Percentiles rank a stretch among this genome's conserved stretches.
Evolutionary conservation across 2,113 vertebrate genomes (phyloP).

Genomic region (Apus apus): DNA sequence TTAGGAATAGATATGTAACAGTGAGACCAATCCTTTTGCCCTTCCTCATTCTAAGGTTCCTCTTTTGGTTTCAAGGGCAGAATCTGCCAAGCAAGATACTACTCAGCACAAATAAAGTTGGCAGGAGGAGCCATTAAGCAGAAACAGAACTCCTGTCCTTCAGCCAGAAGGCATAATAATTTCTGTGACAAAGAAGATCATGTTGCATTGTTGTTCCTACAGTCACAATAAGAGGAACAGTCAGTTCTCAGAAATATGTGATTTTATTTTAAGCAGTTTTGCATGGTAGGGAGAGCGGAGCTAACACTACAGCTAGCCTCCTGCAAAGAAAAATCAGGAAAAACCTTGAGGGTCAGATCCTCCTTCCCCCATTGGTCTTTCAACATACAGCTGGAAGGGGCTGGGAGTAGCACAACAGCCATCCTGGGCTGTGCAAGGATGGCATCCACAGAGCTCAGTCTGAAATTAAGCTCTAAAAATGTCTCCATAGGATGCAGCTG

Average conservation of each 20-base stretch:
- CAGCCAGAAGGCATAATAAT: slow-evolving; percentile 6
- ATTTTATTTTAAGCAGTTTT: slow-evolving; percentile 48
- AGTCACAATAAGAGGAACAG: slow-evolving; percentile 43
- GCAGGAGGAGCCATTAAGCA: slow-evolving; percentile 49
- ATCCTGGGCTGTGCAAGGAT: not conserved
- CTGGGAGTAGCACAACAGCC: not conserved
- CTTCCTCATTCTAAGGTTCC: slow-evolving; percentile 43
- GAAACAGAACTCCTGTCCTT: slow-evolving; percentile 61
- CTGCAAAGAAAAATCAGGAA: not conserved
- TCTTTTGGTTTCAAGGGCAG: slow-evolving; percentile 7
- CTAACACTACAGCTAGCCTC: not conserved
- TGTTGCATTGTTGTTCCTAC: slow-evolving; percentile 27
- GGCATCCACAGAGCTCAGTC: not conserved
- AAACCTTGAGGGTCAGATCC: not conserved
- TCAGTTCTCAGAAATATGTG: slow-evolving; percentile 24
- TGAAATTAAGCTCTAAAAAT: not conserved
- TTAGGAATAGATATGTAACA: not conserved
- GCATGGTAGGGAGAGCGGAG: not conserved
- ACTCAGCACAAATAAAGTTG: slow-evolving; percentile 17
- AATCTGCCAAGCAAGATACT: slow-evolving; percentile 2
- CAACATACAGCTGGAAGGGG: not conserved
- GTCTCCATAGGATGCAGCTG: not conserved
- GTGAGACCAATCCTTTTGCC: not conserved
- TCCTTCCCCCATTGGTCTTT: not conserved
- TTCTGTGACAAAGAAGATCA: slow-evolving; percentile 38